A percentile compares a stretch with the other conserved stretches of the same genome.
Conservation (phyloP, 1,140 invertebrate genomes). For the Eriosoma lanigerum region DNA sequence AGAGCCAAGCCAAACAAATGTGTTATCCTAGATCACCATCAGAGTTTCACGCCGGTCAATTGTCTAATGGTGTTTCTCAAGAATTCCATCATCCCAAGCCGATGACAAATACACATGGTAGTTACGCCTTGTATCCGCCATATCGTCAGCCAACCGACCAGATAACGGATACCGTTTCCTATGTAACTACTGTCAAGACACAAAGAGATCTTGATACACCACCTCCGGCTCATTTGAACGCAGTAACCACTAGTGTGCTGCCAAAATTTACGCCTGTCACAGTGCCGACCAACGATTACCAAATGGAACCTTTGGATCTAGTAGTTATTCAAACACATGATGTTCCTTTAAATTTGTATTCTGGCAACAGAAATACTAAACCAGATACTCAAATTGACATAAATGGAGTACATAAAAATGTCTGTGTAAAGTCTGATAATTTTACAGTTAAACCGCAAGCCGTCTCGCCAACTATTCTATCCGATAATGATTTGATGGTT, state of each 20-base stretch:
- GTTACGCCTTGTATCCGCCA: not conserved
- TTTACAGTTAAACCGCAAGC: not conserved
- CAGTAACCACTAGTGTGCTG: not conserved
- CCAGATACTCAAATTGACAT: not conserved
- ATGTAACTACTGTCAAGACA: not conserved
- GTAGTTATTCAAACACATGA: not conserved
- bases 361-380: too few species aligned
- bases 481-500: not conserved
- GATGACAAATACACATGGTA: not conserved
- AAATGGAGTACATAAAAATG: not conserved
- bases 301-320: conserved; percentile 32
- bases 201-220: not conserved
- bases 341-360: not conserved
- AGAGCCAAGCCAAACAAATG: not conserved
- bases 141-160: not conserved
- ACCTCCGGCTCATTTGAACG: conserved; percentile 5
- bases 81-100: not conserved
- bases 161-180: too few species aligned
- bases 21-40: not conserved
- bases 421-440: too few species aligned
- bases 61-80: not conserved
- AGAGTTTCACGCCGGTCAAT: not conserved
- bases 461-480: not conserved
- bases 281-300: not conserved
- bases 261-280: not conserved